Evolutionary conservation across 2,113 vertebrate species (phyloP).

Genomic region (Patagioenas fasciata): DNA sequence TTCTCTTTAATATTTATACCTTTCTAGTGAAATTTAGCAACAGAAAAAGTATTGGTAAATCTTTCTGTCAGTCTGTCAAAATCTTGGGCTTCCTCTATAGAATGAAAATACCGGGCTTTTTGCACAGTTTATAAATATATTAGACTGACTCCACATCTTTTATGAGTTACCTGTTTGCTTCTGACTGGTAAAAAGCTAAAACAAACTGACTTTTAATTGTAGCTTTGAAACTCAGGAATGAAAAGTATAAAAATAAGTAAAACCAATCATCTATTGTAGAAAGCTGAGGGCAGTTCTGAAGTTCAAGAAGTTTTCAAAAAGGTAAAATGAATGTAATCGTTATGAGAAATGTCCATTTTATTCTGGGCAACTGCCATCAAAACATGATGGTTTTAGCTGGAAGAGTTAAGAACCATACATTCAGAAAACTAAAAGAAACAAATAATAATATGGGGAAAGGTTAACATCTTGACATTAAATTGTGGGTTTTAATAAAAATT

Average conservation of each 20-base stretch:
- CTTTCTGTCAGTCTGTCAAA: neutral
- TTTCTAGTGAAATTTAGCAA: neutral
- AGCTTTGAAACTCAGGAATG: slow-evolving; percentile 13
- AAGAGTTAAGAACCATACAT: slow-evolving; percentile 38
- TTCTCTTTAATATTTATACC: neutral
- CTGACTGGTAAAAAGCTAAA: slow-evolving; percentile 13
- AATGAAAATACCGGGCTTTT: neutral
- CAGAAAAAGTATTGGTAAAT: neutral
- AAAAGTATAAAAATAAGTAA: slow-evolving; percentile 33
- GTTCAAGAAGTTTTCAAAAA: slow-evolving; percentile 71
- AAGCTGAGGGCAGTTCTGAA: slow-evolving; percentile 69
- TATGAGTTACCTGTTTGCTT: slow-evolving; percentile 31
- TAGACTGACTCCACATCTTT: neutral
- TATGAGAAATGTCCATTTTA: slow-evolving; percentile 68
- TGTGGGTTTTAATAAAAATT: slow-evolving; percentile 41
- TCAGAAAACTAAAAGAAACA: slow-evolving; percentile 55
- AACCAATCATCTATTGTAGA: slow-evolving; percentile 50
- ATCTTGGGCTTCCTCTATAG: neutral
- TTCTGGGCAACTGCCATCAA: slow-evolving; percentile 52
- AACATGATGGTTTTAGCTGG: slow-evolving; percentile 41
- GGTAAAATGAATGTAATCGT: slow-evolving; percentile 60
- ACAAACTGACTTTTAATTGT: slow-evolving; percentile 43
- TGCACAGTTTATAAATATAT: slow-evolving; percentile 1
- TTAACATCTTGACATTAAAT: slow-evolving; percentile 62
- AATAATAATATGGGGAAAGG: slow-evolving; percentile 52